Evolutionary conservation across 1,140 invertebrate species (phyloP).

Genomic region (Medauroidea extradentata): DNA sequence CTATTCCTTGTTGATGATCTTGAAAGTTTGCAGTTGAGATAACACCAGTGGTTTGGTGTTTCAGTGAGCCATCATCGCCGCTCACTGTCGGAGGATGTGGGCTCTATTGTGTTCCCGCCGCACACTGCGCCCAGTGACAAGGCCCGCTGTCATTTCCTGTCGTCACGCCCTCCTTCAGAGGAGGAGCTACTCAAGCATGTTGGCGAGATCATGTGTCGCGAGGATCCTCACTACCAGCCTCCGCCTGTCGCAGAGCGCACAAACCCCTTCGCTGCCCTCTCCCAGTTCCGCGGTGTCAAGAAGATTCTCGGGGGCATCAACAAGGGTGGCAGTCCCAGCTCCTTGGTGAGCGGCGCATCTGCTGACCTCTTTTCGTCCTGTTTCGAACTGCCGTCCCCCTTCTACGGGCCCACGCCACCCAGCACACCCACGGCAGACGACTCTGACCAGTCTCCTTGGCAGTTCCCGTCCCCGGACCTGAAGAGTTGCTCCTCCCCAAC

Average conservation of each 20-base stretch:
- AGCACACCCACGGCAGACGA: slow-evolving; percentile 10
- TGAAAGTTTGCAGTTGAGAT: no score
- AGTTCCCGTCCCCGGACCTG: not conserved
- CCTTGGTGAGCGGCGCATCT: slow-evolving; percentile 42
- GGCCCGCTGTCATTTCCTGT: slow-evolving; percentile 61
- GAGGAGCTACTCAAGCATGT: slow-evolving; percentile 49
- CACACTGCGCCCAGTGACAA: slow-evolving; percentile 61
- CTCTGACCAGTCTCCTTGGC: not conserved
- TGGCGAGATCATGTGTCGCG: slow-evolving; percentile 70
- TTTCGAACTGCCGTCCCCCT: slow-evolving; percentile 63
- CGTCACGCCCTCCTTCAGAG: slow-evolving; percentile 23
- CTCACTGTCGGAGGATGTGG: slow-evolving; percentile 64
- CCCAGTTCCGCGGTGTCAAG: slow-evolving; percentile 64
- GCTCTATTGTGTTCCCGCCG: slow-evolving; percentile 47
- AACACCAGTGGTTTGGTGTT: slow-evolving; percentile 24
- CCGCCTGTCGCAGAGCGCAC: slow-evolving; percentile 49
- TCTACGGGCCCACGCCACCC: slow-evolving; percentile 14
- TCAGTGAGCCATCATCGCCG: slow-evolving; percentile 59
- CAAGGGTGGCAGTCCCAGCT: slow-evolving; percentile 33
- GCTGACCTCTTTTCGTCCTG: slow-evolving; percentile 66
- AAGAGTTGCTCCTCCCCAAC: not conserved
- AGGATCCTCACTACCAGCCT: slow-evolving; percentile 73
- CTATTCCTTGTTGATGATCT: no score
- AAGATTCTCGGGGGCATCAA: slow-evolving; percentile 62
- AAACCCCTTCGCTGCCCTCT: slow-evolving; percentile 67